phyloP scores from a whole-genome alignment of 2,888 invertebrate genomes.

The Drosophila limbata region DNA sequence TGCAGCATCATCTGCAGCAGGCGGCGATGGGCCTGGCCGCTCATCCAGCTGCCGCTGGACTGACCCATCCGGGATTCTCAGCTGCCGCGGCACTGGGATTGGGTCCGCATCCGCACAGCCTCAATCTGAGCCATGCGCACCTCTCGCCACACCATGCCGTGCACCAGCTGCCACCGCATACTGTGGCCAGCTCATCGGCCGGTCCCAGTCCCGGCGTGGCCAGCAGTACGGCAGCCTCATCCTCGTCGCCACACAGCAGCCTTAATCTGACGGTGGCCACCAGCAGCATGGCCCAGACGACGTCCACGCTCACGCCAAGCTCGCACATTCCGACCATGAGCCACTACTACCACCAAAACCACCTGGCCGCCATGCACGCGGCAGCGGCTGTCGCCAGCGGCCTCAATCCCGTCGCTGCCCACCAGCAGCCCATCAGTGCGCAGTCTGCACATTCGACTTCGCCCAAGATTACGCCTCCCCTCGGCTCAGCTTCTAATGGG shows the following conservation, averaged over 20 bases:
- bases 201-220: conserved; percentile 46
- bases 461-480: conserved; percentile 76
- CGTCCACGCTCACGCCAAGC: conserved; percentile 70
- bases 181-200: conserved; percentile 57
- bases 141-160: conserved; percentile 83
- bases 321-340: conserved; percentile 84
- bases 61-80: conserved; percentile 83
- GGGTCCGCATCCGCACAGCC: conserved; percentile 82
- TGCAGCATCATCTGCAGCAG: conserved; percentile 83
- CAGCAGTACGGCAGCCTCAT: conserved; percentile 58
- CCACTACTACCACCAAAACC: conserved; percentile 82
- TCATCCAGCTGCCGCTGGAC: conserved; percentile 76
- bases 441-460: conserved; percentile 60
- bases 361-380: conserved; percentile 81
- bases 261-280: conserved; percentile 77
- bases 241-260: conserved; percentile 80
- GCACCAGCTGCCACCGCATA: conserved; percentile 83
- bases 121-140: conserved; percentile 83
- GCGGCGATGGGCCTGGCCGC: conserved; percentile 79
- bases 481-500: conserved; percentile 70
- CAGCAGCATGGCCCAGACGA: conserved; percentile 68
- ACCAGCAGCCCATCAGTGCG: conserved; percentile 69
- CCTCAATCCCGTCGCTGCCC: conserved; percentile 77
- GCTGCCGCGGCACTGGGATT: conserved; percentile 82
- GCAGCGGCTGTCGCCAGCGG: conserved; percentile 74